These are phyloP conservation scores for Dendrocopos noguchii DNA, from an alignment of 2,113 vertebrate genomes.

Conservation along the genomic window DNA sequence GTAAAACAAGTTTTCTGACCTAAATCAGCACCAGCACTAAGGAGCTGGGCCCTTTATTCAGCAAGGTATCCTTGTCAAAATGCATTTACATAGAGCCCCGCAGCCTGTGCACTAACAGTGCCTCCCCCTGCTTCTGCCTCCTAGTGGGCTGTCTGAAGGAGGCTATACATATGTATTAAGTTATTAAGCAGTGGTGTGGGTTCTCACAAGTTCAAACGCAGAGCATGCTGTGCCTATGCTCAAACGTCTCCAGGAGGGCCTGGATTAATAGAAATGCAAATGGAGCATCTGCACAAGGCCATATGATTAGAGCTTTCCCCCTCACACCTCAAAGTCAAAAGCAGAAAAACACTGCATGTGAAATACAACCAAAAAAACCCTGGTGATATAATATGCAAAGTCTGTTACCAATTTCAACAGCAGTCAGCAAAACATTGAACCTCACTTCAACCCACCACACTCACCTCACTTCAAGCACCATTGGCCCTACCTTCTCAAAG, in stretches of 20 bases:
- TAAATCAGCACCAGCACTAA: constrained; percentile 31
- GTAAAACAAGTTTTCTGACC: constrained; percentile 51
- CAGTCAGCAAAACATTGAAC: constrained; percentile 79
- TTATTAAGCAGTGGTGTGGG: constrained; percentile 83
- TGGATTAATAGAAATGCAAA: constrained; percentile 88
- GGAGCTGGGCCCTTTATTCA: constrained; percentile 26
- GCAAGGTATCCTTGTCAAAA: constrained; percentile 66
- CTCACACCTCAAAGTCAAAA: constrained; percentile 84
- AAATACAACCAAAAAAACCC: constrained; percentile 78
- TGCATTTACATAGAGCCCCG: constrained; percentile 70
- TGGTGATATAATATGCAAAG: constrained; percentile 82
- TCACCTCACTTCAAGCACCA: constrained; percentile 35
- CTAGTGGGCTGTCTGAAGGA: constrained; percentile 83
- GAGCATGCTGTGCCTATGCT: constrained; percentile 83
- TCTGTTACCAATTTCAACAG: constrained; percentile 78
- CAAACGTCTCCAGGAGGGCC: constrained; percentile 83
- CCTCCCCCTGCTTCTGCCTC: constrained; percentile 82
- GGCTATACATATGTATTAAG: constrained; percentile 86
- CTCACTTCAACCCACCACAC: neutral
- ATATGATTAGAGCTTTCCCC: constrained; percentile 82
- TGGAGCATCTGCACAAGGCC: constrained; percentile 84
- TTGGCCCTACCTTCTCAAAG: constrained; percentile 63
- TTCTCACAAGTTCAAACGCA: constrained; percentile 87
- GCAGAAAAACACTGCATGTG: constrained; percentile 82
- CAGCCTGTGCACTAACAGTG: constrained; percentile 56